Conservation (phyloP, 2,797 vertebrate species). For the Sylvia borin region DNA sequence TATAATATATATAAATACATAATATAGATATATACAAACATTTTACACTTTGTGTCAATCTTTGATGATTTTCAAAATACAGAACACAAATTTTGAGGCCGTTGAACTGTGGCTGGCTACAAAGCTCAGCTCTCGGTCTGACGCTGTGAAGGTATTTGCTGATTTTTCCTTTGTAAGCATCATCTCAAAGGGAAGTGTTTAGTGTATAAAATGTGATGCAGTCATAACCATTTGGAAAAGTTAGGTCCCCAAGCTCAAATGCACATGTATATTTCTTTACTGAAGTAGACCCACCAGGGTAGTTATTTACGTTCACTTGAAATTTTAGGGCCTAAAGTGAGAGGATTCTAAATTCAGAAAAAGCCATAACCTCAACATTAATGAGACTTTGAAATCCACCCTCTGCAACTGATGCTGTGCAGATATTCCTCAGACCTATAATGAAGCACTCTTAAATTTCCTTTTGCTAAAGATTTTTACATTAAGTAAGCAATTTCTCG, state of each 20-base stretch:
- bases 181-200: not conserved
- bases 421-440: not conserved
- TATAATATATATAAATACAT: not conserved
- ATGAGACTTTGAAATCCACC: not conserved
- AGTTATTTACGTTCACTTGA: not conserved
- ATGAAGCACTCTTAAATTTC: not conserved
- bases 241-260: not conserved
- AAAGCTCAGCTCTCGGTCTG: not conserved
- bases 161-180: not conserved
- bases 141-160: not conserved
- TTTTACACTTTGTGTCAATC: not conserved
- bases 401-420: not conserved
- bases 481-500: constrained; percentile 31
- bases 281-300: not conserved
- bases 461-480: constrained; percentile 28
- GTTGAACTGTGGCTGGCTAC: not conserved
- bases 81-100: not conserved
- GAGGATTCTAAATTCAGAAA: not conserved
- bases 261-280: not conserved
- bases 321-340: not conserved
- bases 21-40: not conserved
- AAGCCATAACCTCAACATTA: not conserved
- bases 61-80: not conserved
- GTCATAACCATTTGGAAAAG: not conserved
- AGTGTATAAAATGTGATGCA: not conserved